phyloP scores from a whole-genome alignment of 2,113 vertebrate species.

The Callipepla squamata region DNA sequence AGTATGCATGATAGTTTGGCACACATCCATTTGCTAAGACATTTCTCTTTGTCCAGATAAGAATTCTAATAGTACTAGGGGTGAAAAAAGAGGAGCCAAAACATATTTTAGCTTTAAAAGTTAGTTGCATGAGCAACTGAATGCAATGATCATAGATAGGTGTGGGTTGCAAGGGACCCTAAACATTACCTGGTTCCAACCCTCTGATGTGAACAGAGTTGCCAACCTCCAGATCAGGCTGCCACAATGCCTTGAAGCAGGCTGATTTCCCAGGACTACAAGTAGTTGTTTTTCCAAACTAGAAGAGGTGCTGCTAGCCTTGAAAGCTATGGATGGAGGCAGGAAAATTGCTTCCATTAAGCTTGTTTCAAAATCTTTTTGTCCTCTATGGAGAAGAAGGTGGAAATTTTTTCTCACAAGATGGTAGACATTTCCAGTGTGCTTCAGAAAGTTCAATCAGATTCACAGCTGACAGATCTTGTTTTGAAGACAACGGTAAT shows the following conservation, averaged over 20 bases:
- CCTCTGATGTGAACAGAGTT: no score
- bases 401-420: neutral
- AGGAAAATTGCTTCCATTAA: neutral
- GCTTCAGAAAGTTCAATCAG: neutral
- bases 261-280: neutral
- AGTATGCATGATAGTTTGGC: neutral
- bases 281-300: neutral
- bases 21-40: neutral
- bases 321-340: neutral
- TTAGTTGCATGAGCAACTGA: neutral
- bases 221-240: no score
- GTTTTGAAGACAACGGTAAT: neutral
- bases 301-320: neutral
- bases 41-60: neutral
- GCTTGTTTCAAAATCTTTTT: conserved; percentile 9
- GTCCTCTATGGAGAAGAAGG: neutral
- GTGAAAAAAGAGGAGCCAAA: neutral
- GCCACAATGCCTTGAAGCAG: neutral
- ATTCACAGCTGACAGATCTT: neutral
- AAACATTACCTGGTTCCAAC: no score
- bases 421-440: neutral
- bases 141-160: neutral
- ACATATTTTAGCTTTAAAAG: neutral
- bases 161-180: no score
- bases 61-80: neutral